phyloP scores from a whole-genome alignment of 2,888 invertebrate genomes.

The Chloroclysta siterata region DNA sequence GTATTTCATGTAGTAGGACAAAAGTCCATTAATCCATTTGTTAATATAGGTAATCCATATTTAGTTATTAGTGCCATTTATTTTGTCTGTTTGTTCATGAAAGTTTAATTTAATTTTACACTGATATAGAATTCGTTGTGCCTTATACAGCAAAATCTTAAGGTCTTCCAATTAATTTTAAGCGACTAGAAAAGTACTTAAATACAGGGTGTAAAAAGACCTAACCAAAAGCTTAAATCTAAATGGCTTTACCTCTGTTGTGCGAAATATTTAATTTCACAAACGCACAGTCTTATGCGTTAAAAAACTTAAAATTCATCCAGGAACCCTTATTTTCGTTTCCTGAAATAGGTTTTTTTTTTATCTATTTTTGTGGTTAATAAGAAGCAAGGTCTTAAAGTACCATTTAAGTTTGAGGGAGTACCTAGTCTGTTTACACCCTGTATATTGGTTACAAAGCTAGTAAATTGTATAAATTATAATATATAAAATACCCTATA shows the following conservation, averaged over 20 bases:
- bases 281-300: too few species aligned
- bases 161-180: conserved; percentile 69
- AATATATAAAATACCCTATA: background rate
- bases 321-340: too few species aligned
- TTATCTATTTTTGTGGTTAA: too few species aligned
- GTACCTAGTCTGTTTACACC: background rate
- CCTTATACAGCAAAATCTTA: conserved; percentile 81
- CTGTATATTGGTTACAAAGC: conserved; percentile 1
- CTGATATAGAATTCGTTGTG: conserved; percentile 62
- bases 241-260: too few species aligned
- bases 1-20: conserved; percentile 70
- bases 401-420: too few species aligned
- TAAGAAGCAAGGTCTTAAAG: too few species aligned
- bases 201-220: background rate
- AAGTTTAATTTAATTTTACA: conserved; percentile 26
- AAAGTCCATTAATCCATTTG: conserved; percentile 46
- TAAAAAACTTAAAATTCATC: too few species aligned
- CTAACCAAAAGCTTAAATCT: too few species aligned
- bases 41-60: conserved; percentile 47
- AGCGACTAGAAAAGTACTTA: background rate
- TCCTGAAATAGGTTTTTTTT: too few species aligned
- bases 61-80: conserved; percentile 63
- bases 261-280: too few species aligned
- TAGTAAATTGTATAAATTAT: conserved; percentile 7
- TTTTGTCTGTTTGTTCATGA: conserved; percentile 32